A percentile compares a stretch with the other conserved stretches of the same genome.
phyloP scores from a whole-genome alignment of 2,888 invertebrate genomes.

The Campoplex nolae region DNA sequence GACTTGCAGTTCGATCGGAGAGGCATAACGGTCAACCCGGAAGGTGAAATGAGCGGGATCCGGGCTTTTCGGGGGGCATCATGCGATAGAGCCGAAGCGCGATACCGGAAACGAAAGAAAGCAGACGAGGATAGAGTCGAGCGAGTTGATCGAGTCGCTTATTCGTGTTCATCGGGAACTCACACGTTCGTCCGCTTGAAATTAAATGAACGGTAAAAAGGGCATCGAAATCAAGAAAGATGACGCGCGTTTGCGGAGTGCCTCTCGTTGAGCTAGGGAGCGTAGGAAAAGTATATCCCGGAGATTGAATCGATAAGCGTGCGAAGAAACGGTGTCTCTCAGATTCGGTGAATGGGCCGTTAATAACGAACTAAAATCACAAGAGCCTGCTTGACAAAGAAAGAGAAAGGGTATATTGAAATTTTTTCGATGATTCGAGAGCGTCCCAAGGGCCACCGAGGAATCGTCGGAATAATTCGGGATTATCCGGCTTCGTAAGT shows the following conservation, averaged over 20 bases:
- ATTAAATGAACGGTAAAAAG: constrained; percentile 70
- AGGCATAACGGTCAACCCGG: constrained; percentile 54
- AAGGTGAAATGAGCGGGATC: constrained; percentile 47
- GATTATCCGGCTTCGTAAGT: background rate
- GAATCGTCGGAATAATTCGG: background rate
- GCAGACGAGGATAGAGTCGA: constrained; percentile 11
- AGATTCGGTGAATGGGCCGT: constrained; percentile 16
- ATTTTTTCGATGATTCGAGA: constrained; percentile 1
- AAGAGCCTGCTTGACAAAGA: background rate
- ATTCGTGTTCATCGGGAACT: background rate
- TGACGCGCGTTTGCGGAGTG: constrained; percentile 19
- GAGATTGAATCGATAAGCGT: constrained; percentile 37
- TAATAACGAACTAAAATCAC: constrained; percentile 6
- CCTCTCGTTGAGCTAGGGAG: background rate
- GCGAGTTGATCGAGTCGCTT: constrained; percentile 35
- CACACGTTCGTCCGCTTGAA: constrained; percentile 54
- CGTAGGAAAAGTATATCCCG: constrained; percentile 42
- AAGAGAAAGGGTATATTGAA: constrained; percentile 27
- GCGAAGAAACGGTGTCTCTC: constrained; percentile 9
- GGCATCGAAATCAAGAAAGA: constrained; percentile 45
- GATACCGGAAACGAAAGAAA: constrained; percentile 50
- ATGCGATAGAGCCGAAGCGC: constrained; percentile 30
- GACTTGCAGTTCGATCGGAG: background rate
- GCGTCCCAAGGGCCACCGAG: background rate
- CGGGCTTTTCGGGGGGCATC: constrained; percentile 36